A percentile compares a stretch with the other conserved stretches of the same genome.
These are phyloP conservation scores for Cephus sareptanus DNA, from an alignment of 2,888 invertebrate genomes.

Conservation along the genomic window DNA sequence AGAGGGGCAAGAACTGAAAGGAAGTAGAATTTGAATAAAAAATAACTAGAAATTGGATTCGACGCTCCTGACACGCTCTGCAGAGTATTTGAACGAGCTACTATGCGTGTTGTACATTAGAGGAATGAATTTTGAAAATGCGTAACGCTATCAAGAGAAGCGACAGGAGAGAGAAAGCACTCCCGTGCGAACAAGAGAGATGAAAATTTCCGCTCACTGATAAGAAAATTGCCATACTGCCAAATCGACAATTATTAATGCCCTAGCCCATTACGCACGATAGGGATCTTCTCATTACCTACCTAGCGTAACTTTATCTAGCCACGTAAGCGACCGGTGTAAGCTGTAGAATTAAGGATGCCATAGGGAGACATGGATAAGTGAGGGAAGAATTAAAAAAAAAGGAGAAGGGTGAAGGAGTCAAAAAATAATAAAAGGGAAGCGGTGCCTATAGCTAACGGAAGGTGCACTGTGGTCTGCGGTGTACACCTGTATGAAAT, in stretches of 20 bases:
- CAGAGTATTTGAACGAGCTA: background rate
- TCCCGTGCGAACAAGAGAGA: constrained; percentile 19
- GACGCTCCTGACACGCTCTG: background rate
- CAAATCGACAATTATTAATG: constrained; percentile 63
- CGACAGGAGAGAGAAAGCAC: background rate
- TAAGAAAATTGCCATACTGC: constrained; percentile 62
- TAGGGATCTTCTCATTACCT: constrained; percentile 60
- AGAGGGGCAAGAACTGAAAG: background rate
- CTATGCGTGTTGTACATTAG: background rate
- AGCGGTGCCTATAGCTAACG: constrained; percentile 53
- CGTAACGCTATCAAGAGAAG: background rate
- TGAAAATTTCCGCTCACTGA: constrained; percentile 54
- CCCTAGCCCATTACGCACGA: constrained; percentile 58
- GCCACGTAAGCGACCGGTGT: constrained; percentile 56
- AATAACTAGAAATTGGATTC: background rate
- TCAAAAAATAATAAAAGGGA: constrained; percentile 24
- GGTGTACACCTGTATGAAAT: constrained; percentile 38
- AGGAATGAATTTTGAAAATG: background rate
- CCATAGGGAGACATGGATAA: constrained; percentile 38
- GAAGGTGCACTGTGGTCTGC: constrained; percentile 39
- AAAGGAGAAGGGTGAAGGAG: constrained; percentile 40
- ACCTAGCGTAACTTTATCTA: constrained; percentile 56
- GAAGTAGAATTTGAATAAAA: background rate
- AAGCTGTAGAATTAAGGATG: constrained; percentile 53
- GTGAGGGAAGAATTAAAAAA: constrained; percentile 15